These are phyloP conservation scores for Achatina immaculata DNA, from an alignment of 1,140 invertebrate species.

Conservation along the genomic window DNA sequence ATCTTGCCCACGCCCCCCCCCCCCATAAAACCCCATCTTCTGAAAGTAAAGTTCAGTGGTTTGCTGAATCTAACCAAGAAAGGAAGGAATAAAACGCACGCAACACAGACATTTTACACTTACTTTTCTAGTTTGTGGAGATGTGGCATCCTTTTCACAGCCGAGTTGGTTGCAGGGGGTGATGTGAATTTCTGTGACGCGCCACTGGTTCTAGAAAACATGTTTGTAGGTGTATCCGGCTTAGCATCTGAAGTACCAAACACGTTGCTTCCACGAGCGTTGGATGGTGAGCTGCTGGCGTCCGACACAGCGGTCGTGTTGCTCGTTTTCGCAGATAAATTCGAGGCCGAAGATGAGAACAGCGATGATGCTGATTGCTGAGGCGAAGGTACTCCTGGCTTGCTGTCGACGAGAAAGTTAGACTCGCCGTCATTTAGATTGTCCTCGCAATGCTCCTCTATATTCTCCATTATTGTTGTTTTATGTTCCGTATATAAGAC, in stretches of 20 bases:
- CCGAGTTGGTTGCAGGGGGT: not conserved
- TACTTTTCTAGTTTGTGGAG: not conserved
- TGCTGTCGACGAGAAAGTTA: not conserved
- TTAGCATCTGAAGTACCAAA: not conserved
- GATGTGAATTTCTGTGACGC: not conserved
- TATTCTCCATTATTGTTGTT: not conserved
- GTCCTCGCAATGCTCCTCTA: constrained; percentile 3
- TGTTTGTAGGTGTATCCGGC: not conserved
- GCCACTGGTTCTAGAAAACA: not conserved
- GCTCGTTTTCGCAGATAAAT: not conserved
- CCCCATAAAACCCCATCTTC: too few species aligned
- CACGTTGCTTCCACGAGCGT: not conserved
- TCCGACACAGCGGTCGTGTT: not conserved
- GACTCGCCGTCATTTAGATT: not conserved
- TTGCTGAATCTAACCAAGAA: too few species aligned
- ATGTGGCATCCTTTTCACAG: not conserved
- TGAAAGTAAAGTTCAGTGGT: too few species aligned
- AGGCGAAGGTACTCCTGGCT: not conserved
- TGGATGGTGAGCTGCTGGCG: not conserved
- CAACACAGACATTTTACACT: not conserved
- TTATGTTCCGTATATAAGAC: too few species aligned
- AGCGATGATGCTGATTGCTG: not conserved
- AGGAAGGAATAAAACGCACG: too few species aligned
- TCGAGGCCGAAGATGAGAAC: not conserved
- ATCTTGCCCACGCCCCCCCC: too few species aligned